These are phyloP conservation scores for Nanorana parkeri DNA, from an alignment of 2,113 vertebrate genomes.

Conservation along the genomic window DNA sequence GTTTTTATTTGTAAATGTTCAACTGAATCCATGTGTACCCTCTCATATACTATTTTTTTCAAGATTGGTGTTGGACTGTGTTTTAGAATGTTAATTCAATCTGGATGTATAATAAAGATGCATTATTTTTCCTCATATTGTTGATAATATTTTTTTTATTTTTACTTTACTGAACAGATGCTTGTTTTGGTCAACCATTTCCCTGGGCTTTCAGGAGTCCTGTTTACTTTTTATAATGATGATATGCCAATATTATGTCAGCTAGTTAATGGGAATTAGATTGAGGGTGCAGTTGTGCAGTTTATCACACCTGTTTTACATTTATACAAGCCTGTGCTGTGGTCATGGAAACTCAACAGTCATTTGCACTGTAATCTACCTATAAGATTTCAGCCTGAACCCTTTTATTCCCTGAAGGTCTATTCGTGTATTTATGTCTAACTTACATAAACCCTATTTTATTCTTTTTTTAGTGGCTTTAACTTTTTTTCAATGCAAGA, in stretches of 20 bases:
- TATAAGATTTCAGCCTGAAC: constrained; percentile 17
- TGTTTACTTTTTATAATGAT: constrained; percentile 56
- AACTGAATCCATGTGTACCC: too few relatives aligned
- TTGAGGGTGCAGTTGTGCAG: constrained; percentile 61
- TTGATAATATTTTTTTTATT: too few relatives aligned
- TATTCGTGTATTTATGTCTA: constrained; percentile 43
- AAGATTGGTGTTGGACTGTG: too few relatives aligned
- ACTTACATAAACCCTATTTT: constrained; percentile 31
- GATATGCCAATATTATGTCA: constrained; percentile 62
- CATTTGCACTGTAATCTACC: constrained; percentile 51
- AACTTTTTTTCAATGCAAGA: constrained; percentile 23
- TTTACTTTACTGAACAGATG: neutral
- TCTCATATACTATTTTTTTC: too few relatives aligned
- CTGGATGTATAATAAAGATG: too few relatives aligned
- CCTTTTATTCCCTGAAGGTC: constrained; percentile 21
- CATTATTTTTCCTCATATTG: too few relatives aligned
- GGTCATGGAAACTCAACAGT: constrained; percentile 59
- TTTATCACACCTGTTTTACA: constrained; percentile 64
- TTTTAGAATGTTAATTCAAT: too few relatives aligned
- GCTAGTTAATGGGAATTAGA: constrained; percentile 65
- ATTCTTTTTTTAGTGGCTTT: constrained; percentile 16
- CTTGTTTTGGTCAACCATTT: constrained; percentile 11
- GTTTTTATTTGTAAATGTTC: too few relatives aligned
- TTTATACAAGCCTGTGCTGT: constrained; percentile 65
- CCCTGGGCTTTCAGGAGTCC: constrained; percentile 32